Base-by-base conservation (phyloP, 2,797 vertebrate species). In the Tympanoctomys barrerae region DNA sequence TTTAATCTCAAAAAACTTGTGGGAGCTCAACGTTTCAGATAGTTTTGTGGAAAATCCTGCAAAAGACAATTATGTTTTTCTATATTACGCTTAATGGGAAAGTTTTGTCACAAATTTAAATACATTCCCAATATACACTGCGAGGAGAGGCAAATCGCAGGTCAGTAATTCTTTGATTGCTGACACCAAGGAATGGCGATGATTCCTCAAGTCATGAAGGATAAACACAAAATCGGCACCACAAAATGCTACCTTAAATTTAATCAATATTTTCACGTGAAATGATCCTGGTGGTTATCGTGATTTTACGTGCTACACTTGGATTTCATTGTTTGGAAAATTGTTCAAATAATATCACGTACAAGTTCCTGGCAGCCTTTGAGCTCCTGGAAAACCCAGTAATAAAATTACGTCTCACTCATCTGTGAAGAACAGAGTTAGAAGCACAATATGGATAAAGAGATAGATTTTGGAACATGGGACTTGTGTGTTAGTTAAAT, bases 401-500 rank as follows among this genome's bases (percentile, higher is more conserved):
- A 33, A 84, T 87, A 61, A 24, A 46, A 5, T 0, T 7, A 24
- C 11, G 8, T 0, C 19, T 14, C 11, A 28, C 59, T 28, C 24
- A 33, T n/a, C 6, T 5, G 6, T 7, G 2, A 64, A 7, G 87
- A n/a, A 36, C 49, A 2, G 33, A 36, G 61, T 26, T 0, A 1
- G 49, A 22, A 10, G 68, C 85, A 31, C 8, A 26, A 2, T 31
- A 8, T 68, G n/a, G 66, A 22, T 31, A 42, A 93, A 89, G 46
- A 21, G 22, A 9, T 54, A 3, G 26, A 18, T 9, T 75, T 33
- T 22, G 21, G 7, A 59, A 22, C 16, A 7, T 1, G 1, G 22
- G 5, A 19, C 1, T 2, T 7, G 1, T 5, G 0, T 1, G 0
- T 93, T 61, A 2, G 7, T 42, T 86, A 8, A 57, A 0, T 4